Base-by-base conservation (phyloP, 1,140 invertebrate species). In the Hylaeus volcanicus region DNA sequence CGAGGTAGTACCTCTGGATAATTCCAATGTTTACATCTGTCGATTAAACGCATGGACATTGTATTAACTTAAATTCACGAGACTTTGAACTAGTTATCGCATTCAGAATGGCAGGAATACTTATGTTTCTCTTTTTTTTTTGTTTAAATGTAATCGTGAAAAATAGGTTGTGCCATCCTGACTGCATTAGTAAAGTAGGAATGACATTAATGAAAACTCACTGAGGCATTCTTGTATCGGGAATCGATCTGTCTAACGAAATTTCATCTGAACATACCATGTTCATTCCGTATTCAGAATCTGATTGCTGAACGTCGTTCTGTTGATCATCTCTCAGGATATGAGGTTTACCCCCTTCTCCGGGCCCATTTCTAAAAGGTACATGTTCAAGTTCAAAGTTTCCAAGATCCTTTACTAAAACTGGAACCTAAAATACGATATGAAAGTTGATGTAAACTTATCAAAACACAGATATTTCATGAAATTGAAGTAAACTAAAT, bases 251-350 rank as follows among this genome's bases (percentile, higher is more conserved):
- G 90, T 94, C 92, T 86, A 97, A 90, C 9, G 96, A 95, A 88
- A 99, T 99, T 91, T 98, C 97, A 94, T 99, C 96, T n/a, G 98
- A 99, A 85, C 97, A 98, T 37, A 98, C 96, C 93, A 99, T 98
- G 91, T 99, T 99, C 96, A 99, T 99, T 53, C 98, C 98, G 94
- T 98, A 99, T 90, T 99, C 97, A 2, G 94, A 94, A 84, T 98
- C 96, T 0, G 97, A 96, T 86, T 96, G 95, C 53, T 95, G 93
- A 11, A 95, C 95, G 88, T 97, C 97, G 90, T 97, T 97, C 86
- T 96, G 95, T 82, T 96, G 95, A 83, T 96, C 95, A 15, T 96
- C 95, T 39, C 95, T 92, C 64, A 98, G 94, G 82, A 95, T 93
- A 89, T 98, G 96, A 5, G 97, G 93, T 89, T 96, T 96, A 3